Evolutionary conservation across 2,113 vertebrate species (phyloP).

Genomic region (Podarcis cretensis): DNA sequence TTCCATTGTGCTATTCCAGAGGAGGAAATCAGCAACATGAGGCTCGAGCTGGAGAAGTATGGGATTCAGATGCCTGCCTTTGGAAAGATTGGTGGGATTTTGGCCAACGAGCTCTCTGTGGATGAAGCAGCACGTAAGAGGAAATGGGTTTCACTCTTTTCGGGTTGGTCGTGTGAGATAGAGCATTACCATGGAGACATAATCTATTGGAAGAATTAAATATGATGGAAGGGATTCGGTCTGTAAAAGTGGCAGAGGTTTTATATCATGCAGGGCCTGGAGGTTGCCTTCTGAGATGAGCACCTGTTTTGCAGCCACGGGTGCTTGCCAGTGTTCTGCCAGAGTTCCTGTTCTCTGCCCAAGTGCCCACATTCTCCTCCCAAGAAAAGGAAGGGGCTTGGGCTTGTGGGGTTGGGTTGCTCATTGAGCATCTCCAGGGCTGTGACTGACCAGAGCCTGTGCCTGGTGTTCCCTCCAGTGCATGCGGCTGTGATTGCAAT

Average conservation of each 20-base stretch:
- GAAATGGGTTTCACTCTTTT: neutral
- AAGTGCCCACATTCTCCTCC: neutral
- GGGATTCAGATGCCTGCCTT: constrained; percentile 99
- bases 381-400: no score
- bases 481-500: constrained; percentile 98
- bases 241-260: neutral
- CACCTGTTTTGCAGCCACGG: neutral
- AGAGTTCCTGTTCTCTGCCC: neutral
- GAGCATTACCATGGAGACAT: neutral
- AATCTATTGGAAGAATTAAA: constrained; percentile 25
- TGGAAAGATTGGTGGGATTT: constrained; percentile 98
- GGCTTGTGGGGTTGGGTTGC: neutral
- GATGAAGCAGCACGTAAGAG: constrained; percentile 95
- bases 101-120: constrained; percentile 96
- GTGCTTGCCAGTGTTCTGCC: neutral
- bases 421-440: neutral
- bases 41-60: constrained; percentile 96
- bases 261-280: neutral
- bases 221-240: neutral
- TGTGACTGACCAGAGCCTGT: neutral
- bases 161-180: neutral
- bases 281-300: neutral
- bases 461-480: constrained; percentile 78
- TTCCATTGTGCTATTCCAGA: constrained; percentile 74
- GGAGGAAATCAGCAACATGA: constrained; percentile 99